Evolutionary conservation across 2,888 invertebrate genomes (phyloP), one percentile per base, ranked within the genome.

Genomic region (Ormyrus nitidulus): DNA sequence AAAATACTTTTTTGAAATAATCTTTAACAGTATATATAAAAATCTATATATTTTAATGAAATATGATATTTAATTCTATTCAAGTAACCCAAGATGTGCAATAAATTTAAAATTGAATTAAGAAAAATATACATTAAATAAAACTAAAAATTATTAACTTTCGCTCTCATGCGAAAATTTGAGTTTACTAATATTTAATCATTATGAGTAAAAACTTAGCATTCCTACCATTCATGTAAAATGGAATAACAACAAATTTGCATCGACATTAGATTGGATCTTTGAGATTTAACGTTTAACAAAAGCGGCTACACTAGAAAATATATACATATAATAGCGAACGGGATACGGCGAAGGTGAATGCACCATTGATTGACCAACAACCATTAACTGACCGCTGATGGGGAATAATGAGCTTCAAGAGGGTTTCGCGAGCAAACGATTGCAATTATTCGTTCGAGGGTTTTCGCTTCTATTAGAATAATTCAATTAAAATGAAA

Each of bases 311-410:
- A 9, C 34, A 58, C 6, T 9, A 10, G n/a, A 69, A 46, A 69
- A 56, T 69, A 53, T n/a, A 34, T 51, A n/a, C 19, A 19, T 19
- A 61, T 34, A 61, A 61, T 48, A 7, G 8, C n/a, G 49, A 70
- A 70, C 51, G 59, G 59, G 71, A 73, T 75, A 58, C 58, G 58
- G 49, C 48, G 7, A 75, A 75, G 62, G 77, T 77, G 77, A 77
- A 77, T 77, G 76, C n/a, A 54, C 76, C 69, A 62, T 51, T 79
- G 69, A 74, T 73, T 79, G 62, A 49, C 69, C 51, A 80, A 71
- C 59, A 11, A 76, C 61, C 71, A 49, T 71, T 75, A 80, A 71
- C 71, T 76, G 70, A 66, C 61, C 79, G 58, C 65, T 76, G 65
- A 76, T 65, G 66, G 13, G 9, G 62, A 66, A 64, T 70, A 65